phyloP scores from a whole-genome alignment of 2,797 vertebrate genomes.

The Anisognathus igniventris region DNA sequence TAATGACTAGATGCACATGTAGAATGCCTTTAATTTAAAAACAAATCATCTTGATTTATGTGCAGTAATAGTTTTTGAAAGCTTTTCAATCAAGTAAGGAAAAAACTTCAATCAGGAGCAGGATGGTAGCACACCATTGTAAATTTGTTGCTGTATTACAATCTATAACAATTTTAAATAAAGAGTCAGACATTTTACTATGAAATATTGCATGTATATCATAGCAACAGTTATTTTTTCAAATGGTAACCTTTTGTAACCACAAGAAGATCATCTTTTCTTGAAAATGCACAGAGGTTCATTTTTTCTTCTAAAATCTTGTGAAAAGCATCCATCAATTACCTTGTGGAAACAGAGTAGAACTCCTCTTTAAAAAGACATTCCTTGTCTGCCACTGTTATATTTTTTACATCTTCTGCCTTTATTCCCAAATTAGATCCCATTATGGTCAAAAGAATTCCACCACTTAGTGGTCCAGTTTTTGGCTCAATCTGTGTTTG shows the following conservation, averaged over 20 bases:
- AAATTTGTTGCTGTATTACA: background rate
- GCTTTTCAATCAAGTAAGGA: background rate
- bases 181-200: background rate
- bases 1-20: background rate
- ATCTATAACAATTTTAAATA: background rate
- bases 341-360: conserved; percentile 94
- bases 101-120: background rate
- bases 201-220: background rate
- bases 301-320: background rate
- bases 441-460: conserved; percentile 86
- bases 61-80: background rate
- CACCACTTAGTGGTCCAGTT: conserved; percentile 85
- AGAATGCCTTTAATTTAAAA: background rate
- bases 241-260: background rate
- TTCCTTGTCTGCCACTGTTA: conserved; percentile 82
- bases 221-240: background rate
- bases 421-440: conserved; percentile 92
- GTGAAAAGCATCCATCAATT: conserved; percentile 41
- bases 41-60: background rate
- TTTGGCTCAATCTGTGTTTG: conserved; percentile 86
- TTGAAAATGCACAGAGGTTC: background rate
- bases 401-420: conserved; percentile 81
- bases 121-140: background rate
- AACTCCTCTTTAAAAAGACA: conserved; percentile 82
- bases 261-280: background rate